These are phyloP conservation scores for Tragelaphus imberbis DNA, from an alignment of 2,113 vertebrate species.

Conservation along the genomic window DNA sequence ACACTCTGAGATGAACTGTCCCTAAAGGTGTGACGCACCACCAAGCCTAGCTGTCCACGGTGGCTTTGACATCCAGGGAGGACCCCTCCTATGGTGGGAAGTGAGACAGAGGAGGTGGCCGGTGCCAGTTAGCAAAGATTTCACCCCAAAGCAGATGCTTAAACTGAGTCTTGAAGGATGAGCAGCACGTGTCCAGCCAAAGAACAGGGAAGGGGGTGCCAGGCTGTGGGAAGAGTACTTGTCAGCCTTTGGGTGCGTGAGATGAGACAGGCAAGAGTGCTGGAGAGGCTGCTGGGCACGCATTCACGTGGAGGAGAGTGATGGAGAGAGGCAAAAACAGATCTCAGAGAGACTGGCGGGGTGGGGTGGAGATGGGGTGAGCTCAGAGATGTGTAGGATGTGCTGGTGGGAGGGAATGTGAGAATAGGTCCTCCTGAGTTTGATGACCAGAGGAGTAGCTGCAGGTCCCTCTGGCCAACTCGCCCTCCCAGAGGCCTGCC, in stretches of 20 bases:
- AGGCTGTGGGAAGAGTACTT: background rate
- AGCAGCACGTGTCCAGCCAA: background rate
- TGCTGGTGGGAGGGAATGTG: background rate
- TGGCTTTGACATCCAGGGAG: background rate
- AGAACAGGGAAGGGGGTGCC: background rate
- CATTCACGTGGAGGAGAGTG: accelerated
- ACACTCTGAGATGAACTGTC: background rate
- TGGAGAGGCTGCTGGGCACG: background rate
- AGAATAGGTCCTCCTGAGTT: background rate
- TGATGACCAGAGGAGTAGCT: background rate
- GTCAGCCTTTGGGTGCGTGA: background rate
- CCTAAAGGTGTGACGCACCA: accelerated
- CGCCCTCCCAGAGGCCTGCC: background rate
- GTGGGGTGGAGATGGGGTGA: background rate
- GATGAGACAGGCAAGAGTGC: background rate
- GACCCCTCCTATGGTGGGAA: background rate
- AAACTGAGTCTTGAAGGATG: background rate
- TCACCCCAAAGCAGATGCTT: slow-evolving; percentile 32
- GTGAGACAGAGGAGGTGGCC: background rate
- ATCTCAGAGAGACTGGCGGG: background rate
- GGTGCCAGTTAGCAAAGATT: background rate
- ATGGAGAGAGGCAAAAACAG: background rate
- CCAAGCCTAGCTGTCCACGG: background rate
- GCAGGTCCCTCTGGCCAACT: background rate
- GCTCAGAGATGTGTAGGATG: accelerated